Evolutionary conservation across 2,113 vertebrate genomes (phyloP).

Genomic region (Tragulus kanchil): DNA sequence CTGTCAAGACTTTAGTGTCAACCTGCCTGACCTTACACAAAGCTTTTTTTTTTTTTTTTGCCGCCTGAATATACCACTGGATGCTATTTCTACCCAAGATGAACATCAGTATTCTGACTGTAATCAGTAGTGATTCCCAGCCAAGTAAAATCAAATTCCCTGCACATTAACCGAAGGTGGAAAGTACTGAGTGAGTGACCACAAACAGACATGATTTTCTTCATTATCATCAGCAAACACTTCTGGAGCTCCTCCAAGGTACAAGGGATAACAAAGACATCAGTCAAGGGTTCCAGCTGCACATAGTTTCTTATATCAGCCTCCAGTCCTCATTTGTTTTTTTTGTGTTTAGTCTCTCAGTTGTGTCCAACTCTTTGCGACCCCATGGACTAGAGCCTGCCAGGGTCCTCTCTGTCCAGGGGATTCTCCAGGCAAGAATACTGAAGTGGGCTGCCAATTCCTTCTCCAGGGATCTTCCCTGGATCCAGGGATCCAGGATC

Average conservation of each 20-base stretch:
- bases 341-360: neutral
- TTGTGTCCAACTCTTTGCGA: too few relatives aligned
- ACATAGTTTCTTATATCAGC: neutral
- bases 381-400: too few relatives aligned
- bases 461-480: too few relatives aligned
- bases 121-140: neutral
- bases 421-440: too few relatives aligned
- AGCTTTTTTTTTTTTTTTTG: neutral
- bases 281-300: neutral
- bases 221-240: neutral
- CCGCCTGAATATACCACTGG: neutral
- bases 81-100: neutral
- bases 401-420: too few relatives aligned
- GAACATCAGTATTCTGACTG: neutral
- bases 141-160: slow-evolving; percentile 35
- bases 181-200: neutral
- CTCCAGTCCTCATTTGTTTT: neutral
- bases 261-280: neutral
- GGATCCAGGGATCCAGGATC: too few relatives aligned
- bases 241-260: neutral
- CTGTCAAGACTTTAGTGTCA: neutral
- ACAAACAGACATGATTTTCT: neutral
- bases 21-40: neutral
- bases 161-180: neutral
- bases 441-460: too few relatives aligned